phyloP scores from a whole-genome alignment of 2,797 vertebrate genomes.

The Onychomys torridus region DNA sequence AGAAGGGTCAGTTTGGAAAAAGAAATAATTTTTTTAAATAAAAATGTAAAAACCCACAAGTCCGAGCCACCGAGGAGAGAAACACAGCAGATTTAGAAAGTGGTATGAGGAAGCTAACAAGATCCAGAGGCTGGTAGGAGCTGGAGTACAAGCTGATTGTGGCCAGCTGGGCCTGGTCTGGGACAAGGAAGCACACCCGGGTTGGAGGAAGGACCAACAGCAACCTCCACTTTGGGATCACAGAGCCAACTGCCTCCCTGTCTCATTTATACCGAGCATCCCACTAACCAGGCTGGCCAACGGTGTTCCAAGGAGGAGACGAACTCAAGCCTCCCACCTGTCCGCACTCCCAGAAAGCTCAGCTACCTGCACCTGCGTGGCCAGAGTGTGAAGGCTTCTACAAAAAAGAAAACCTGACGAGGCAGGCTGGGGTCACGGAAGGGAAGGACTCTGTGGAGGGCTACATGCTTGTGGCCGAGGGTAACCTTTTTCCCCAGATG shows the following conservation, averaged over 20 bases:
- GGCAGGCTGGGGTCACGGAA: not conserved
- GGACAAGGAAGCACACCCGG: not conserved
- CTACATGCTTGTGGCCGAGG: not conserved
- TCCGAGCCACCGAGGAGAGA: not conserved
- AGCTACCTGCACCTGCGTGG: not conserved
- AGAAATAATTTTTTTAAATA: slow-evolving; percentile 36
- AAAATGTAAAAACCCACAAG: not conserved
- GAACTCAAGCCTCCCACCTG: not conserved
- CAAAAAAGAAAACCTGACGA: not conserved
- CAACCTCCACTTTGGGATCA: not conserved
- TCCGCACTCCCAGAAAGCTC: not conserved
- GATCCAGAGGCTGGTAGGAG: not conserved
- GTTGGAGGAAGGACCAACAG: not conserved
- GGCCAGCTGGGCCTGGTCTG: not conserved
- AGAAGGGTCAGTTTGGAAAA: slow-evolving; percentile 41
- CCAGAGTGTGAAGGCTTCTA: not conserved
- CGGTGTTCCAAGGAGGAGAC: not conserved
- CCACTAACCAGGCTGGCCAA: not conserved
- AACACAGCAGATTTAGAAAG: slow-evolving; percentile 4
- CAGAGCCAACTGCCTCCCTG: slow-evolving; percentile 6
- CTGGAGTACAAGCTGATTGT: not conserved
- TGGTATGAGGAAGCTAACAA: not conserved
- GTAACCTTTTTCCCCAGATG: not conserved
- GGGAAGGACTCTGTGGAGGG: not conserved
- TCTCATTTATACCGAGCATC: not conserved